Evolutionary conservation across 1,140 invertebrate genomes (phyloP), one percentile per base, ranked within the genome.

Genomic region (Bombus ignitus): DNA sequence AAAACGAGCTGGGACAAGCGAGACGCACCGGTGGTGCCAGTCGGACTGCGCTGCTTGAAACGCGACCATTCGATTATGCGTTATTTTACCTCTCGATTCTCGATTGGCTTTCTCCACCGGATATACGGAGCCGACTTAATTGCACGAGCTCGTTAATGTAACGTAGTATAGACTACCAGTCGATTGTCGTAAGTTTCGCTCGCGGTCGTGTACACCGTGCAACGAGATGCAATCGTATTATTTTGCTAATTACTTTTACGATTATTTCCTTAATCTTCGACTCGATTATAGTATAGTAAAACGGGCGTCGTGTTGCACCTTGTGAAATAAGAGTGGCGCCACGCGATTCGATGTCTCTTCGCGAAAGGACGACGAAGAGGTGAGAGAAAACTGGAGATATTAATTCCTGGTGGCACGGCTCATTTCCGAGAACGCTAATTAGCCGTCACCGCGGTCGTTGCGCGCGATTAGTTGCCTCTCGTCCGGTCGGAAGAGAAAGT

Each of bases 351-450:
- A 8, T 2, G 25, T 76, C 12, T 65, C 10, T 13, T 18, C 28
- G 47, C 57, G 62, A 79, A 44, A 37, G 13, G 62, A 44, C 47
- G 80, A 62, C 71, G 25, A 62, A 37, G 8, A 42, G 15, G 28
- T 28, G 32, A 39, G 66, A 47, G 62, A n/a, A 59, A 71, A 47
- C 72, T 44, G 22, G 13, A 44, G 77, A 89, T 86, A 88, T 85
- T 88, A 88, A 89, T 89, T 90, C 71, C 82, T 66, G 77, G 53
- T 76, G 75, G 85, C 80, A 85, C 75, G 88, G 71, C 86, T 93
- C 91, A 89, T 93, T 92, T 92, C 85, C 91, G 83, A 74, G 70
- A 32, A 47, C 74, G 90, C 81, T 92, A 93, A 93, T 93, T 93
- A 91, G 88, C 80, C 91, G 73, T 92, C 84, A 86, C 71, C 83